phyloP scores from a whole-genome alignment of 2,113 vertebrate species.

The Deroptyus accipitrinus region DNA sequence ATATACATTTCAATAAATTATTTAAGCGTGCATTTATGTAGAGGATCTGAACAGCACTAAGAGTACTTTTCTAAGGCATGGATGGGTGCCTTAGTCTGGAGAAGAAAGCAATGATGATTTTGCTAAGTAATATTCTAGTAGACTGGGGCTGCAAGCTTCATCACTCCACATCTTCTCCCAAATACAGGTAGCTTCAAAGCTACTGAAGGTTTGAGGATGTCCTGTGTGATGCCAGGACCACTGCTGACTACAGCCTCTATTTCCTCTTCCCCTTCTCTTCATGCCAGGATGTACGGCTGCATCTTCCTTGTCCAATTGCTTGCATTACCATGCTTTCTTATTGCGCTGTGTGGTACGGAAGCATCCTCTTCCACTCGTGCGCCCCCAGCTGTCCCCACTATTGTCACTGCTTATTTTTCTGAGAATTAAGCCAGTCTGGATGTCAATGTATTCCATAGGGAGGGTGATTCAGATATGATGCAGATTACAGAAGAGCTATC shows the following conservation, averaged over 20 bases:
- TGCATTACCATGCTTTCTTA: neutral
- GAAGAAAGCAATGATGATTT: neutral
- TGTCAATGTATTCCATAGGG: neutral
- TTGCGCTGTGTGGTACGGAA: fast-evolving
- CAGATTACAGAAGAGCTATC: neutral
- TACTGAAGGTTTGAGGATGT: neutral
- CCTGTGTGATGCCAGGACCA: neutral
- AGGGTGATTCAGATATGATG: neutral
- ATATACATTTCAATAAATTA: slow-evolving; percentile 51
- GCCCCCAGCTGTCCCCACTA: neutral
- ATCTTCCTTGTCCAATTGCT: neutral
- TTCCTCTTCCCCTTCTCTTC: neutral
- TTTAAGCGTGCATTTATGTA: slow-evolving; percentile 19
- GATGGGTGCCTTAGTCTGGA: neutral
- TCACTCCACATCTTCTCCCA: neutral
- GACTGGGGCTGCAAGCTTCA: neutral
- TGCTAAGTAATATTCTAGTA: neutral
- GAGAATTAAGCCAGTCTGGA: neutral
- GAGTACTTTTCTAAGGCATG: neutral
- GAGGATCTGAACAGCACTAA: neutral
- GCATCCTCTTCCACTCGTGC: fast-evolving
- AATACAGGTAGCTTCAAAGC: neutral
- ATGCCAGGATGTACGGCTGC: neutral
- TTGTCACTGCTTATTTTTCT: neutral
- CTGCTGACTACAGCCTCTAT: neutral